A percentile compares a stretch with the other conserved stretches of the same genome.
phyloP scores from a whole-genome alignment of 23 tunicate genomes.

The Aplidium turbinatum region DNA sequence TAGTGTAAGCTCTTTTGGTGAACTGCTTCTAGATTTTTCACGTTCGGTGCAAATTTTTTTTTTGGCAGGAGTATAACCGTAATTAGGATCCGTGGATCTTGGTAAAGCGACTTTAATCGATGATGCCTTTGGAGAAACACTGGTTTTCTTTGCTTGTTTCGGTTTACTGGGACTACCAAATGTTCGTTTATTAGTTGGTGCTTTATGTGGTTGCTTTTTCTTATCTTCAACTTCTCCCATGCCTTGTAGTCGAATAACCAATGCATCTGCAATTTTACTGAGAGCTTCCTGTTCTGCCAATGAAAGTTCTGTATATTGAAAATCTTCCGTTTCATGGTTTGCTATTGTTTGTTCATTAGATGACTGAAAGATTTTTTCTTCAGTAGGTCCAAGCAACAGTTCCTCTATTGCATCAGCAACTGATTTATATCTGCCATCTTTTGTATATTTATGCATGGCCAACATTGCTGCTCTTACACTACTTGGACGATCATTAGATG shows the following conservation, averaged over 20 bases:
- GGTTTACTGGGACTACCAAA: too few species aligned
- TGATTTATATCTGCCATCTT: conserved; percentile 72
- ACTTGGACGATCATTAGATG: conserved; percentile 44
- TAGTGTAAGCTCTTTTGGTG: too few species aligned
- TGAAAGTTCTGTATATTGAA: conserved; percentile 34
- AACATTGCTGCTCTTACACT: conserved; percentile 38
- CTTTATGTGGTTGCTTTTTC: too few species aligned
- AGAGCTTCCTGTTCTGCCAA: conserved; percentile 51
- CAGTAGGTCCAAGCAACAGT: conserved; percentile 38
- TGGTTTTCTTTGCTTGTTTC: too few species aligned
- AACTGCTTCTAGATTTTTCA: too few species aligned
- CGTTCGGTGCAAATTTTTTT: too few species aligned
- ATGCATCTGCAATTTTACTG: conserved; percentile 69
- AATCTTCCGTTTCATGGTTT: conserved; percentile 19
- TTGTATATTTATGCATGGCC: conserved; percentile 59
- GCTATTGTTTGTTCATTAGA: conserved; percentile 14
- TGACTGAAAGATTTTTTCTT: neutral
- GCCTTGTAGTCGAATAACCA: conserved; percentile 2
- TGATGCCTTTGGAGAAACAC: too few species aligned
- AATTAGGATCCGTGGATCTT: too few species aligned
- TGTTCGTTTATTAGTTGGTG: too few species aligned
- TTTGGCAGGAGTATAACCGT: too few species aligned
- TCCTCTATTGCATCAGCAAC: conserved; percentile 93
- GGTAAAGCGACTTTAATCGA: too few species aligned
- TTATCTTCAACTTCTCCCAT: conserved; percentile 20